Evolutionary conservation across 1,140 invertebrate genomes (phyloP).

Genomic region (Heliconius eleuchia): DNA sequence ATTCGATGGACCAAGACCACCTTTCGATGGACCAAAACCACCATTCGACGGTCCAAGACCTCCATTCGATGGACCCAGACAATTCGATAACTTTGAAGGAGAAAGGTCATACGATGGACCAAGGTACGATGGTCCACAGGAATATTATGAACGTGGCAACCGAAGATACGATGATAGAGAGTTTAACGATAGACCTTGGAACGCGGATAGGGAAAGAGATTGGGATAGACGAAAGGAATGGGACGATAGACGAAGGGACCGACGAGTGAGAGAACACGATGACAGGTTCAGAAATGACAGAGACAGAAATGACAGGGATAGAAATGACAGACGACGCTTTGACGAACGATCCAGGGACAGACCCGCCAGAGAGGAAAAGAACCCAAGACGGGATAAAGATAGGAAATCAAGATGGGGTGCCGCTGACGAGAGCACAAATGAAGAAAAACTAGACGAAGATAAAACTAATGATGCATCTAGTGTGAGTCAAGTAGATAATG

Average conservation of each 20-base stretch:
- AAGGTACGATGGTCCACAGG: slow-evolving; percentile 51
- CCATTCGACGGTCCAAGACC: slow-evolving; percentile 60
- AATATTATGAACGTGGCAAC: slow-evolving; percentile 68
- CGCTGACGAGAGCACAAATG: slow-evolving; percentile 52
- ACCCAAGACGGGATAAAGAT: slow-evolving; percentile 62
- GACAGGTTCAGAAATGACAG: slow-evolving; percentile 43
- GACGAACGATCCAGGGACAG: slow-evolving; percentile 36
- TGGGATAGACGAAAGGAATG: slow-evolving; percentile 66
- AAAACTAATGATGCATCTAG: slow-evolving; percentile 18
- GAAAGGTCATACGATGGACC: slow-evolving; percentile 66
- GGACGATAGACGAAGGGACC: slow-evolving; percentile 61
- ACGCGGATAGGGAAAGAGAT: slow-evolving; percentile 61
- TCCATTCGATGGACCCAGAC: slow-evolving; percentile 58
- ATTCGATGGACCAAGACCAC: slow-evolving; percentile 58
- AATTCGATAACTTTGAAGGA: slow-evolving; percentile 61
- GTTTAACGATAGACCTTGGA: slow-evolving; percentile 66
- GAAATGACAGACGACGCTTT: slow-evolving; percentile 50
- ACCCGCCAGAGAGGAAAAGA: slow-evolving; percentile 43
- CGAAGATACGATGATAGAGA: slow-evolving; percentile 67
- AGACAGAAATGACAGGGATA: slow-evolving; percentile 51
- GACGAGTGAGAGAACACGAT: slow-evolving; percentile 50
- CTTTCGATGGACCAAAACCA: slow-evolving; percentile 63
- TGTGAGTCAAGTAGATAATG: slow-evolving; percentile 20
- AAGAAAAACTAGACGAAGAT: slow-evolving; percentile 22
- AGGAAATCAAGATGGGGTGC: slow-evolving; percentile 75